A percentile compares a stretch with the other conserved stretches of the same genome.
Conservation (phyloP, 2,888 invertebrate species). For the Lamproptera curius region DNA sequence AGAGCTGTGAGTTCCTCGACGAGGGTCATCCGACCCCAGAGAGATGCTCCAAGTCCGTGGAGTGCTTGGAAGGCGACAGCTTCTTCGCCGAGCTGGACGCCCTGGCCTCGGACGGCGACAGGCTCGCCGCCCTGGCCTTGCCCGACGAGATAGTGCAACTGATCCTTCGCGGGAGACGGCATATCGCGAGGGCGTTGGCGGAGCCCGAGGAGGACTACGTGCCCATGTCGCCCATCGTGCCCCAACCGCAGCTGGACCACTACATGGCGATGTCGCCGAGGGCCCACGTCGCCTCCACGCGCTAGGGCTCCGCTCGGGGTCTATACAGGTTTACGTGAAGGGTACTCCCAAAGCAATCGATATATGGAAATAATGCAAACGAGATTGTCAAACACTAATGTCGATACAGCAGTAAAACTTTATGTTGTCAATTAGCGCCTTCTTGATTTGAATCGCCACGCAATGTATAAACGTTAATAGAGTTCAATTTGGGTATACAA, state of each 20-base stretch:
- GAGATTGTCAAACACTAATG: too few relatives aligned
- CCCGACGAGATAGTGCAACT: constrained; percentile 65
- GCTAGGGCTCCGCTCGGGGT: constrained; percentile 5
- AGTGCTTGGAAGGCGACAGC: constrained; percentile 52
- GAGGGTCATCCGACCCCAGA: constrained; percentile 46
- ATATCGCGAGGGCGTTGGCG: constrained; percentile 39
- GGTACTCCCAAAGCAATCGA: too few relatives aligned
- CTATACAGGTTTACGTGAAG: too few relatives aligned
- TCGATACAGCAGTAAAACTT: too few relatives aligned
- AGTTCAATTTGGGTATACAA: too few relatives aligned
- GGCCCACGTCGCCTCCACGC: constrained; percentile 51
- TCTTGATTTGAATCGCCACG: too few relatives aligned
- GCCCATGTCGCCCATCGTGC: constrained; percentile 65
- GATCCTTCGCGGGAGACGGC: constrained; percentile 45
- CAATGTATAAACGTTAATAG: too few relatives aligned
- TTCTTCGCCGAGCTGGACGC: constrained; percentile 39
- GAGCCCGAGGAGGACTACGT: constrained; percentile 55
- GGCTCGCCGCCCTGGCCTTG: constrained; percentile 45
- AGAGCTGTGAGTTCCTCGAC: constrained; percentile 70
- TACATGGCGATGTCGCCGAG: constrained; percentile 68
- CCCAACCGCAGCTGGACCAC: constrained; percentile 56
- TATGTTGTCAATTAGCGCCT: too few relatives aligned
- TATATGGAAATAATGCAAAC: too few relatives aligned
- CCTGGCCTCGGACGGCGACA: constrained; percentile 41
- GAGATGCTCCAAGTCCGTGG: constrained; percentile 65